Percentiles rank a stretch among this genome's conserved stretches.
phyloP scores from a whole-genome alignment of 1,140 invertebrate genomes.

The Magallana ariakensis region DNA sequence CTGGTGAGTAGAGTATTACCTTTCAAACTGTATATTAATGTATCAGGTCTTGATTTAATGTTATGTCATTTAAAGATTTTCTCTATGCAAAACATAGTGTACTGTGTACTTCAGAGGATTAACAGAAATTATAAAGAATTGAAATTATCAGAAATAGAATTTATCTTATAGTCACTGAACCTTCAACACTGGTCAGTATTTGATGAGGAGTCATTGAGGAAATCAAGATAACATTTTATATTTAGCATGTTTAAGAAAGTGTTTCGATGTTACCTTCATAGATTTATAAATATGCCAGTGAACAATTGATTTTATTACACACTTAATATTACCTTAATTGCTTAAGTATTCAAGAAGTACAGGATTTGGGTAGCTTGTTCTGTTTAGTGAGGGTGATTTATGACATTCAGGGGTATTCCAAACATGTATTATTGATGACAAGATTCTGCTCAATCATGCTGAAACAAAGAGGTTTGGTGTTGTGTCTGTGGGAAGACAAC shows the following conservation, averaged over 20 bases:
- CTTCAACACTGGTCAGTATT: neutral
- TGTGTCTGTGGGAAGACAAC: neutral
- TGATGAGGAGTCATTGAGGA: neutral
- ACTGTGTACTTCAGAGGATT: neutral
- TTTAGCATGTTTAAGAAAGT: neutral
- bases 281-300: too few relatives aligned
- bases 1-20: constrained; percentile 49
- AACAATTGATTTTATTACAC: too few relatives aligned
- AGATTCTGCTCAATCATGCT: neutral
- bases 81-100: neutral
- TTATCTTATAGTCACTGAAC: neutral
- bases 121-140: neutral
- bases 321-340: too few relatives aligned
- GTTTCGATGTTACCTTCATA: neutral
- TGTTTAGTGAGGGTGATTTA: neutral
- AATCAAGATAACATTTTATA: neutral
- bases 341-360: too few relatives aligned
- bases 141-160: neutral
- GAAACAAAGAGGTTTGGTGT: too few relatives aligned
- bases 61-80: neutral
- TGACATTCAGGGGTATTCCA: neutral
- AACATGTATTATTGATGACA: constrained; percentile 10
- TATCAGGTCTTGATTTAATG: too few relatives aligned
- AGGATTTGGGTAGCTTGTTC: too few relatives aligned
- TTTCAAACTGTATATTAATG: too few relatives aligned